A percentile compares a stretch with the other conserved stretches of the same genome.
These are phyloP conservation scores for Pyrochroa serraticornis DNA, from an alignment of 2,888 invertebrate genomes.

Conservation along the genomic window DNA sequence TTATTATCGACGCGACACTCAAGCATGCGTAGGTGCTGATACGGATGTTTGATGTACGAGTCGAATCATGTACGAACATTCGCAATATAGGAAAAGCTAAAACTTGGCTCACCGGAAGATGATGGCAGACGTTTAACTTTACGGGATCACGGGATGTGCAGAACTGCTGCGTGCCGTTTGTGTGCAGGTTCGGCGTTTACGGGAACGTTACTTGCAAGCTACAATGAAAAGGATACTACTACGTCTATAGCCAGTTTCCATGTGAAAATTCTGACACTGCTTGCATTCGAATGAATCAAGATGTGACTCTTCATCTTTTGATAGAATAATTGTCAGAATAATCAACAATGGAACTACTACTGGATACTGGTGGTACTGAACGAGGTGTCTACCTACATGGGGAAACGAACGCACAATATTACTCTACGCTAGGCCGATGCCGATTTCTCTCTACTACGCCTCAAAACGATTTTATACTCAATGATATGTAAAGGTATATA, in stretches of 20 bases:
- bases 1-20: constrained; percentile 18
- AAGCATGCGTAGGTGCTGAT: constrained; percentile 23
- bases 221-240: constrained; percentile 9
- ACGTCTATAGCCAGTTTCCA: constrained; percentile 6
- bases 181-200: constrained; percentile 19
- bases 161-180: constrained; percentile 30
- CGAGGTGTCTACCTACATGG: not conserved
- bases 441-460: constrained; percentile 3
- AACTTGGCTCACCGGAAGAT: constrained; percentile 37
- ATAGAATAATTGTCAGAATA: constrained; percentile 1
- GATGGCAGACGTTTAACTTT: constrained; percentile 23
- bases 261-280: constrained; percentile 14
- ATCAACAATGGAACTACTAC: constrained; percentile 8
- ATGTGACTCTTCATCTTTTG: not conserved
- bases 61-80: constrained; percentile 26
- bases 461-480: constrained; percentile 7
- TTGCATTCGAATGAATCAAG: not conserved
- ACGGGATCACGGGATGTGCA: constrained; percentile 26
- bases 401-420: constrained; percentile 5
- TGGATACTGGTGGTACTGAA: constrained; percentile 6
- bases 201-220: constrained; percentile 17
- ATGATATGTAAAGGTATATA: constrained; percentile 8
- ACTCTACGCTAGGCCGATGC: constrained; percentile 13
- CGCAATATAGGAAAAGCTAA: constrained; percentile 23
- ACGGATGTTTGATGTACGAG: constrained; percentile 30